These are phyloP conservation scores for Sarcophaga carnaria DNA, from an alignment of 2,888 invertebrate species.

Conservation along the genomic window DNA sequence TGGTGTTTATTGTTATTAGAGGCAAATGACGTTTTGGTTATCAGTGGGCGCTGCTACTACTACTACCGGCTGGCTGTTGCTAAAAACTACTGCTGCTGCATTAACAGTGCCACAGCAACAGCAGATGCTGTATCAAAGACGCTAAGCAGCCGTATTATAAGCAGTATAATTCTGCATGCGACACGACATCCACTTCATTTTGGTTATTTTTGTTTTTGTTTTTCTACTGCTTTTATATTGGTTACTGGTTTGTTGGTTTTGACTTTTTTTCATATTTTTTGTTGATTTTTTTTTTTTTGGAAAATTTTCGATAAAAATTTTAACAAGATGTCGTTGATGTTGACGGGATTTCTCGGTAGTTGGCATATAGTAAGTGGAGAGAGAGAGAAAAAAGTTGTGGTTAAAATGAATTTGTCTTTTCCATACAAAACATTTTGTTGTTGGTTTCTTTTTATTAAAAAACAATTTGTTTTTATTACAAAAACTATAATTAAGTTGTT, in stretches of 20 bases:
- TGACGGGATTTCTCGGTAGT: constrained; percentile 35
- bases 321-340: constrained; percentile 53
- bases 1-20: constrained; percentile 79
- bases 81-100: constrained; percentile 11
- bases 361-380: constrained; percentile 1
- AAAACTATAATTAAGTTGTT: constrained; percentile 66
- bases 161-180: constrained; percentile 52
- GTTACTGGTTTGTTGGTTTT: no score
- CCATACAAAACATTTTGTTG: constrained; percentile 34
- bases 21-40: constrained; percentile 74
- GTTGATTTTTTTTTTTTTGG: constrained; percentile 11
- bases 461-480: constrained; percentile 63
- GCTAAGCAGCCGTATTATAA: constrained; percentile 38
- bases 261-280: not conserved
- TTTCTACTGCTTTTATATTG: not conserved
- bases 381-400: constrained; percentile 2
- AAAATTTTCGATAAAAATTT: constrained; percentile 48
- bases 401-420: constrained; percentile 57
- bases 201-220: not conserved
- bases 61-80: constrained; percentile 73
- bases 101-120: not conserved
- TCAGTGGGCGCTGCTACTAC: constrained; percentile 74
- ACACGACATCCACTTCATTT: constrained; percentile 45
- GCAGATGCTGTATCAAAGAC: not conserved
- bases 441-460: constrained; percentile 47